Conservation (phyloP, 2,113 vertebrate genomes). For the Onychostoma macrolepis region DNA sequence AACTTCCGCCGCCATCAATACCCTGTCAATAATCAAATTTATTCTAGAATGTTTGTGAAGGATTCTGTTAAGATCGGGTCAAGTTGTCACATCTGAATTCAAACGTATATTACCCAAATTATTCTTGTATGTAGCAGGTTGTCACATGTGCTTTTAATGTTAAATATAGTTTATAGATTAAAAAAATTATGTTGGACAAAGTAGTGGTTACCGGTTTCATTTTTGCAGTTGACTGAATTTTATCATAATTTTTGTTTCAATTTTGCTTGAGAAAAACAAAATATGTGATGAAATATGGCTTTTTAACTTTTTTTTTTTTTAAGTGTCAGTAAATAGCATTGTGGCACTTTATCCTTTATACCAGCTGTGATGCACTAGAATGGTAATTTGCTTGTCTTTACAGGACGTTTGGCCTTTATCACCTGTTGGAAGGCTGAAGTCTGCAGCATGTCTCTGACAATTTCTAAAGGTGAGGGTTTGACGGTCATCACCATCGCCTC, state of each 20-base stretch:
- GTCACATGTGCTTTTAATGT: not conserved
- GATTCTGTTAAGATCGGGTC: not conserved
- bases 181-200: too few species aligned
- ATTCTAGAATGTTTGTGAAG: not conserved
- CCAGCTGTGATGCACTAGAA: not conserved
- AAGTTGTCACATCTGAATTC: not conserved
- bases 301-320: too few species aligned
- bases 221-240: too few species aligned
- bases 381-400: not conserved
- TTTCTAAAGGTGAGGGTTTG: constrained; percentile 63
- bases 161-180: not conserved
- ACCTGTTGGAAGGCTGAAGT: not conserved
- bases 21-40: not conserved
- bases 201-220: too few species aligned
- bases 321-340: too few species aligned
- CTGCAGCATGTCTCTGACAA: constrained; percentile 65
- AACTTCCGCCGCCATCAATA: not conserved
- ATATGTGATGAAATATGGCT: too few species aligned
- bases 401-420: not conserved
- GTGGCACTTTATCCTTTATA: too few species aligned
- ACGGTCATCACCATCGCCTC: constrained; percentile 65
- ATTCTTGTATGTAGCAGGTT: not conserved
- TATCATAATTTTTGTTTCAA: too few species aligned
- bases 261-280: too few species aligned
- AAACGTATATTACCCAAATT: not conserved